Evolutionary conservation across 2,797 vertebrate species (phyloP), one percentile per base, ranked within the genome.

Genomic region (Betta splendens): DNA sequence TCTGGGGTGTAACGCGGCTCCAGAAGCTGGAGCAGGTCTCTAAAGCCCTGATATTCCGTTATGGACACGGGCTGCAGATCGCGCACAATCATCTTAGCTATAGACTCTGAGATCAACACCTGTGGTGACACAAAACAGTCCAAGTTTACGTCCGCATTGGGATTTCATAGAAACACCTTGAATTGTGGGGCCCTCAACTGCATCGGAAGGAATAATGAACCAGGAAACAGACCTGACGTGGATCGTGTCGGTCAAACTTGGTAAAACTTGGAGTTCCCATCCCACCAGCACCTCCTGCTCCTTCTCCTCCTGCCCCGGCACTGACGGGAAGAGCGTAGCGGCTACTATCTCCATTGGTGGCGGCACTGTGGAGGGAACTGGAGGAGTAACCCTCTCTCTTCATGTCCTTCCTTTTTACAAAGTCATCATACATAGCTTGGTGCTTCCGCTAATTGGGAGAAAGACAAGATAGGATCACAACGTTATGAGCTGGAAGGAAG

Each of bases 361-460:
- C 57, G 64, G 89, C 86, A 45, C 63, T 83, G 66, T 92, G 90
- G 64, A 91, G 62, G 7, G 89, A 80, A 18, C 73, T 80, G 4
- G 90, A 89, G 59, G 88, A 83, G 72, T 89, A 92, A 2, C 90
- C 90, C 78, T 93, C 92, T 83, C 92, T 85, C 81, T 93, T 93
- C 83, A 93, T 89, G 54, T 93, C 92, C 78, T 93, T 93, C 78
- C 91, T 92, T 75, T 92, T 92, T 69, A 93, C 90, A 90, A 93
- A 93, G 86, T 93, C 92, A 84, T 93, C 90, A 53, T 93, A 93
- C 91, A 93, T 93, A 7, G 90, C 85, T 64, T 92, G 92, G 84
- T 93, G 92, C 62, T 93, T 93, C 12, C 92, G 82, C 92, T 93
- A 75, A 44, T 64, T 7, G 43, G 36, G 43, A 69, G 63, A 71